phyloP scores from a whole-genome alignment of 2,888 invertebrate genomes.

The Ophion costatus region DNA sequence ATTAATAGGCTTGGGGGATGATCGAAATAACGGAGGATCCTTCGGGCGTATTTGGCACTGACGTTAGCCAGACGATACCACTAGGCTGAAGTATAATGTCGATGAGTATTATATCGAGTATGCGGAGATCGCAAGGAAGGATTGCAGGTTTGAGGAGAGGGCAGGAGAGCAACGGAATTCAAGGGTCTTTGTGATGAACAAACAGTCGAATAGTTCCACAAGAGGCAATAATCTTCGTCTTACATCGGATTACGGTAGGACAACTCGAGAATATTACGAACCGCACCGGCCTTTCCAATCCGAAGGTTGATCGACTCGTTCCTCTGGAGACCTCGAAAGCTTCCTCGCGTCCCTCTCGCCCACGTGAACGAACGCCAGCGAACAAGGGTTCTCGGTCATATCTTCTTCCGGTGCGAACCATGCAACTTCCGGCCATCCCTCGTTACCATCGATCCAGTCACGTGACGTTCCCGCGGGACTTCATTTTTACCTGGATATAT shows the following conservation, averaged over 20 bases:
- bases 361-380: slow-evolving; percentile 12
- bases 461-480: no score
- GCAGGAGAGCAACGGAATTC: slow-evolving; percentile 33
- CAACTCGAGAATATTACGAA: slow-evolving; percentile 58
- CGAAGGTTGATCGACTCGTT: slow-evolving; percentile 15
- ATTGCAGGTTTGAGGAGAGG: not conserved
- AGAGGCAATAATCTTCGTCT: slow-evolving; percentile 68
- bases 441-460: no score
- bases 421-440: no score
- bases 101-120: slow-evolving; percentile 19
- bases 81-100: slow-evolving; percentile 20
- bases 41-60: slow-evolving; percentile 13
- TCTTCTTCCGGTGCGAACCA: not conserved
- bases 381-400: slow-evolving; percentile 2
- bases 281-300: not conserved
- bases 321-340: slow-evolving; percentile 17
- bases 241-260: slow-evolving; percentile 60
- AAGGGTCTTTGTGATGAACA: slow-evolving; percentile 60
- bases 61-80: not conserved
- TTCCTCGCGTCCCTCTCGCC: slow-evolving; percentile 6
- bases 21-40: slow-evolving; percentile 37
- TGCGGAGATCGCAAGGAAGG: not conserved
- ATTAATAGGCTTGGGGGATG: slow-evolving; percentile 51
- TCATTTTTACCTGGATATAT: no score
- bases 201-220: slow-evolving; percentile 60